Evolutionary conservation across 2,888 invertebrate genomes (phyloP).

Genomic region (Lucinisca nassula): DNA sequence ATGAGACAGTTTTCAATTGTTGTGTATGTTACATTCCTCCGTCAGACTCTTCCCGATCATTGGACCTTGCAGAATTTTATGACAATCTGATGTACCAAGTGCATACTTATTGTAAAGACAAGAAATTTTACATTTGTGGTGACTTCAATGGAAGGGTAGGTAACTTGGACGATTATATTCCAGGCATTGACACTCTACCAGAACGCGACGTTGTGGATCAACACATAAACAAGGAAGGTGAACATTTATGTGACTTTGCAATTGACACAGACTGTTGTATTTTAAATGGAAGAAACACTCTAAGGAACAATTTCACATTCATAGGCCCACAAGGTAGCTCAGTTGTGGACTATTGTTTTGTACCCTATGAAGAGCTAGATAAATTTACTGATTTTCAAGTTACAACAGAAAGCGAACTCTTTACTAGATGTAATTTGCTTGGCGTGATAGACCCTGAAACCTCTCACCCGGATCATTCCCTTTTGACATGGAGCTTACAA

Average conservation of each 20-base stretch:
- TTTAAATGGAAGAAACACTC: conserved; percentile 27
- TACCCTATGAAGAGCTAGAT: conserved; percentile 9
- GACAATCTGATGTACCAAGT: not conserved
- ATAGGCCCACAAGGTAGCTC: conserved; percentile 5
- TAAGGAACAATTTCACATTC: conserved; percentile 22
- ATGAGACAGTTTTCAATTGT: not conserved
- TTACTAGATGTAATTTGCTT: not conserved
- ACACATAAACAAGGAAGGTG: conserved; percentile 6
- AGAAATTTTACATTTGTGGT: not conserved
- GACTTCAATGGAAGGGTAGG: conserved; percentile 26
- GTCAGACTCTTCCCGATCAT: not conserved
- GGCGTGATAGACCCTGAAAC: not conserved
- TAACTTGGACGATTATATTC: conserved; percentile 2
- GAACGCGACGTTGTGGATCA: conserved; percentile 5
- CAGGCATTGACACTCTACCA: not conserved
- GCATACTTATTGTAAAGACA: not conserved
- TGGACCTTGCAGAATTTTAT: not conserved
- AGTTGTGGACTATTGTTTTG: conserved; percentile 18
- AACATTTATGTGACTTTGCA: conserved; percentile 11
- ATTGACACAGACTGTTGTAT: conserved; percentile 18
- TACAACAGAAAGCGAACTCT: not conserved
- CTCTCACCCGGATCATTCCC: not conserved
- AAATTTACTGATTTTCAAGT: conserved; percentile 9
- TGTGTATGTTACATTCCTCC: conserved; percentile 20
- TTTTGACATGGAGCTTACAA: not conserved